Evolutionary conservation across 2,797 vertebrate genomes (phyloP).

Genomic region (Linurgus olivaceus): DNA sequence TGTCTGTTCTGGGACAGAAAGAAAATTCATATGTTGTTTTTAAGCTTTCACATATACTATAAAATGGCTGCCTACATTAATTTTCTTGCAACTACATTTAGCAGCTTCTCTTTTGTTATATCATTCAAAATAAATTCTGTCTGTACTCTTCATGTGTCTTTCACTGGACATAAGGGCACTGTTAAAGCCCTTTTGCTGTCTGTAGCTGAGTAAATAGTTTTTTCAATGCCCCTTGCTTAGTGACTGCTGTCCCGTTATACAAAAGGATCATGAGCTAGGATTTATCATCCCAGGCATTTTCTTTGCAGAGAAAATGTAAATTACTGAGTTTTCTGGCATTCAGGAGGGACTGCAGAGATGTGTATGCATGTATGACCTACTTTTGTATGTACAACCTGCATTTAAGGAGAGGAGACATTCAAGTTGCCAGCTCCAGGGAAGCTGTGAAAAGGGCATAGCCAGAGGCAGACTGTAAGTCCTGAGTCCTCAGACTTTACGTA

Average conservation of each 20-base stretch:
- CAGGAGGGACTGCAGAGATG: background rate
- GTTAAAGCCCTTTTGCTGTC: background rate
- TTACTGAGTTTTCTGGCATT: background rate
- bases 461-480: background rate
- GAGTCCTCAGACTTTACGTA: background rate
- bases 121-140: background rate
- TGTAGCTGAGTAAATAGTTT: background rate
- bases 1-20: background rate
- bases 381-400: background rate
- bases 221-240: background rate
- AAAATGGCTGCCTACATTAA: background rate
- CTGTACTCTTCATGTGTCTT: background rate
- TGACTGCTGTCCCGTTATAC: background rate
- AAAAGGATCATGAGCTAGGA: background rate
- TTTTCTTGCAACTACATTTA: background rate
- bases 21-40: background rate
- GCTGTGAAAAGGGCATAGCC: background rate
- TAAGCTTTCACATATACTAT: background rate
- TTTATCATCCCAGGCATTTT: background rate
- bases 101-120: background rate
- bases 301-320: background rate
- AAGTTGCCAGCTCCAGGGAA: background rate
- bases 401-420: background rate
- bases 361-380: background rate
- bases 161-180: background rate